These are phyloP conservation scores for Gisinianus flammeolus DNA, from an alignment of 2,888 invertebrate genomes.

Conservation along the genomic window DNA sequence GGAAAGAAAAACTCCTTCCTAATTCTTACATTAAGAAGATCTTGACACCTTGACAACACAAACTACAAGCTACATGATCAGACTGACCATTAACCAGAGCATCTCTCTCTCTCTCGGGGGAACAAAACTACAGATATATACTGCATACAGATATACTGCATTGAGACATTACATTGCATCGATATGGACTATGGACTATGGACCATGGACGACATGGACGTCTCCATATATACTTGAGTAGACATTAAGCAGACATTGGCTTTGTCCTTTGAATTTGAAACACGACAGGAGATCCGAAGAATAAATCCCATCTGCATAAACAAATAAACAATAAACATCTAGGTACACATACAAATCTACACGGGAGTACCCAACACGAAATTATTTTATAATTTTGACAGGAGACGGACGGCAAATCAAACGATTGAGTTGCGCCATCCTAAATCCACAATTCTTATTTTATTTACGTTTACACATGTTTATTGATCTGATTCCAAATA, in stretches of 20 bases:
- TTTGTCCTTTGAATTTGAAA: not conserved
- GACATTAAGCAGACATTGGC: not conserved
- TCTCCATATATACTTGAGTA: not conserved
- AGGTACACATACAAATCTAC: not conserved
- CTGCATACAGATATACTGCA: not conserved
- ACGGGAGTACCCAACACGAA: too few relatives aligned
- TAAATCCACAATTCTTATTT: too few relatives aligned
- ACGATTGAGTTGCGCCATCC: too few relatives aligned
- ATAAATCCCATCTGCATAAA: not conserved
- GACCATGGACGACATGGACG: too few relatives aligned
- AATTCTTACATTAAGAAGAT: not conserved
- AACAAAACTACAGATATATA: not conserved
- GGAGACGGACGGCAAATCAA: too few relatives aligned
- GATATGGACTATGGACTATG: not conserved
- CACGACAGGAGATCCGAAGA: not conserved
- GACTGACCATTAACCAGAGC: constrained; percentile 2
- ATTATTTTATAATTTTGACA: too few relatives aligned
- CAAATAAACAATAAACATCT: not conserved
- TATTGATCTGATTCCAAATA: too few relatives aligned
- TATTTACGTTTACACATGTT: too few relatives aligned
- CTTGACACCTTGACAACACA: constrained; percentile 18
- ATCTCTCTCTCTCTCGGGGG: not conserved
- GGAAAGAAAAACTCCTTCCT: not conserved
- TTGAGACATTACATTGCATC: not conserved
- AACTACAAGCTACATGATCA: not conserved